Evolutionary conservation across 2,888 invertebrate genomes (phyloP), one percentile per base, ranked within the genome.

Genomic region (Pyrrhia umbra): DNA sequence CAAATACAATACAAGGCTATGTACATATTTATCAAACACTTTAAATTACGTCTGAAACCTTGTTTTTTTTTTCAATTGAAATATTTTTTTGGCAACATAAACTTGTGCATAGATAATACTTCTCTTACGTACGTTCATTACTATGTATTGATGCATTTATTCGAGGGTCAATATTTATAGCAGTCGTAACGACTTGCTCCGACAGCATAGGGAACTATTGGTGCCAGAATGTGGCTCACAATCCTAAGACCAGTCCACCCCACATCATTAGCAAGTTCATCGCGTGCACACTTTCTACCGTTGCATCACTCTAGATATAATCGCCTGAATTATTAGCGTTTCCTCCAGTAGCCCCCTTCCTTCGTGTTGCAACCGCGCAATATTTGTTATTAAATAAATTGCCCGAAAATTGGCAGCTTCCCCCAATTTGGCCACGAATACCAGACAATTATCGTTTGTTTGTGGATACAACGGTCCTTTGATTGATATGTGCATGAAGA

Each of bases 221-320:
- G 37, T 15, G 37, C 15, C 16, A 69, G 45, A 52, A 51, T 25
- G 23, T 34, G 30, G 25, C 21, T 25, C 51, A 15, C 52, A 72
- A 72, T 43, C 16, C 16, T n/a, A 34, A 63, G 71, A 70, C 75
- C 65, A 58, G 34, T 47, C 18, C 25, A 67, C 42, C 6, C 60
- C 20, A 54, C 68, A 42, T 47, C 34, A 25, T n/a, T 20, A 50
- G 25, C 55, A 50, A 40, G 45, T 47, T 55, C 45, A 56, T 67
- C 58, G 76, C 75, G 72, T 78, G 77, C 59, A 16, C 57, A 76
- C 80, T 79, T 80, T 79, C 81, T 74, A 79, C 13, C 25, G 63
- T 81, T 80, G 74, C 82, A 73, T 79, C 79, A 82, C 52, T 6
- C 9, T 23, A 52, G 64, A 76, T 70, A 76, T 75, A 66, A 75